Base-by-base conservation (phyloP, 2,797 vertebrate species). In the Melanotaenia boesemani region DNA sequence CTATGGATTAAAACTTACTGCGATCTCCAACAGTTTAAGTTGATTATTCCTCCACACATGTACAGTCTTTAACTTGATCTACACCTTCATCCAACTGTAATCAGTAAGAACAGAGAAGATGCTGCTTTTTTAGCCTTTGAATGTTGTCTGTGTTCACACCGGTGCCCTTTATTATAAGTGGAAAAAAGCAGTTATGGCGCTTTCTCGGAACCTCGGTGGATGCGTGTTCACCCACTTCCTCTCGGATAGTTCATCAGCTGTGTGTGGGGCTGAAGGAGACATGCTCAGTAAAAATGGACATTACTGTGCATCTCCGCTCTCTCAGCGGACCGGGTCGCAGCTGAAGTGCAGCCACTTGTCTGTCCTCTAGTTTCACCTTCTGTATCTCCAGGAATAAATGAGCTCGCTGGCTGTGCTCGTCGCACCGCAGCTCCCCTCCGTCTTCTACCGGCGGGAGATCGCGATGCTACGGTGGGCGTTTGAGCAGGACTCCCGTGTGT, bases 361-460 rank as follows among this genome's bases (percentile, higher is more conserved):
- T 28, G 86, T 88, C 86, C 86, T 89, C 85, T 80, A 76, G 41
- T 76, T 84, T 88, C 84, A 93, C 85, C 90, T 87, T 87, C 86
- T 62, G 10, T 55, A 39, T 69, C 69, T 77, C 75, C 37, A 59
- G 74, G 74, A 79, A 78, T 68, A 71, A 24, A 83, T 52, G 0
- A 60, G 69, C 67, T 16, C 32, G 64, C 70, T 56, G 28, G 28
- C 28, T 28, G 28, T 28, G 28, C 70, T 70, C 57, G 16, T 28
- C 60, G 34, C 65, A 5, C 37, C 6, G 15, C 32, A 20, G 20
- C 11, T 28, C 26, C 28, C 50, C 54, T 69, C 39, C 30, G 46
- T 67, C 11, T 28, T 46, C 55, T 9, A 8, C 32, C 57, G 18
- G 58, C 11, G 20, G 58, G 9, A 13, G 58, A 5, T 20, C 1